Evolutionary conservation across 1,140 invertebrate species (phyloP).

Genomic region (Dreissena rostriformis): DNA sequence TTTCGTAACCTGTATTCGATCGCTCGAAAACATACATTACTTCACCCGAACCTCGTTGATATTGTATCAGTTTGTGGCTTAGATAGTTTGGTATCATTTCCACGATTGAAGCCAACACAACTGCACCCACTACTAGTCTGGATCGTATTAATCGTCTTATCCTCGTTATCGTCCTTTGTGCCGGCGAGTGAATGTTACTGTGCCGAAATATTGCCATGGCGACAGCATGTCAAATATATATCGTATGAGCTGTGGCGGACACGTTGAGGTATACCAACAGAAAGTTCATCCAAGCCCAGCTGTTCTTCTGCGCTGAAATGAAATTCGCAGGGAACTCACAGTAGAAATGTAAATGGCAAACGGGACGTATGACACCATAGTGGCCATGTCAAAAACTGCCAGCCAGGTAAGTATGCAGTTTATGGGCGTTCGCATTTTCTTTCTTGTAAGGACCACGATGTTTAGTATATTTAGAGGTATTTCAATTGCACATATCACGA

Average conservation of each 20-base stretch:
- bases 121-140: slow-evolving; percentile 87
- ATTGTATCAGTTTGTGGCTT: slow-evolving; percentile 50
- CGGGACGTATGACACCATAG: slow-evolving; percentile 94
- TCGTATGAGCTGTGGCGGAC: slow-evolving; percentile 91
- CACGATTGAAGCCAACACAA: slow-evolving; percentile 88
- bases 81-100: slow-evolving; percentile 89
- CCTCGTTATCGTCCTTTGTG: slow-evolving; percentile 86
- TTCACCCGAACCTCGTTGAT: too few relatives aligned
- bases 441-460: slow-evolving; percentile 92
- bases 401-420: slow-evolving; percentile 92
- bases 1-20: slow-evolving; percentile 57
- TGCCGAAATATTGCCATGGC: slow-evolving; percentile 96
- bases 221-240: slow-evolving; percentile 95
- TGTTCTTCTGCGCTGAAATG: slow-evolving; percentile 58
- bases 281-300: slow-evolving; percentile 73
- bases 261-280: slow-evolving; percentile 84
- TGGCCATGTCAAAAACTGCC: slow-evolving; percentile 91
- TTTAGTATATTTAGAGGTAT: slow-evolving; percentile 94
- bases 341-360: slow-evolving; percentile 88
- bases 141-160: slow-evolving; percentile 84
- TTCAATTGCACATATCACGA: slow-evolving; percentile 92
- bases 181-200: slow-evolving; percentile 89
- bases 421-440: slow-evolving; percentile 91
- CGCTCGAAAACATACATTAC: slow-evolving; percentile 60
- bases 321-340: slow-evolving; percentile 54